phyloP scores from a whole-genome alignment of 2,888 invertebrate species.

The Dasypogon diadema region DNA sequence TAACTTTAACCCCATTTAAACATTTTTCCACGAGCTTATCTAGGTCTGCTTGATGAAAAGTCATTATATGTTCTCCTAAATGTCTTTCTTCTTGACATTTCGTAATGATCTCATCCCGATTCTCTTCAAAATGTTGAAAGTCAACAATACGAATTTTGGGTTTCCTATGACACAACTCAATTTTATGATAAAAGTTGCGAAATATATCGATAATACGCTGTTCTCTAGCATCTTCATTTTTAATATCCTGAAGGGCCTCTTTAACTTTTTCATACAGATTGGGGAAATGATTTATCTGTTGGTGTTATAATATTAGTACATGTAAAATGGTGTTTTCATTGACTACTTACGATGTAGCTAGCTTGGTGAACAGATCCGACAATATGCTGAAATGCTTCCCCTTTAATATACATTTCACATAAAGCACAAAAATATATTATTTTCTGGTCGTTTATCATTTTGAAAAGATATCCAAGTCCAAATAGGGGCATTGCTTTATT shows the following conservation, averaged over 20 bases:
- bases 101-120: slow-evolving; percentile 17
- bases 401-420: slow-evolving; percentile 30
- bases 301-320: not conserved
- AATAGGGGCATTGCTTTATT: slow-evolving; percentile 38
- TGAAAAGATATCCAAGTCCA: slow-evolving; percentile 46
- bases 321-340: not conserved
- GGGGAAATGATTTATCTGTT: slow-evolving; percentile 55
- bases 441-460: slow-evolving; percentile 32
- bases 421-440: slow-evolving; percentile 46
- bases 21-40: slow-evolving; percentile 51
- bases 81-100: slow-evolving; percentile 45
- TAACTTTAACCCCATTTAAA: slow-evolving; percentile 51
- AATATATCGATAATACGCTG: slow-evolving; percentile 52
- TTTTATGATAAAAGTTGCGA: slow-evolving; percentile 56
- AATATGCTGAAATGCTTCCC: slow-evolving; percentile 48
- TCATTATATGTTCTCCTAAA: slow-evolving; percentile 47
- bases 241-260: slow-evolving; percentile 4
- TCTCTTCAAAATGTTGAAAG: slow-evolving; percentile 47
- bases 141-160: slow-evolving; percentile 50
- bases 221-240: slow-evolving; percentile 5
- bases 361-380: slow-evolving; percentile 47
- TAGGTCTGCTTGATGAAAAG: slow-evolving; percentile 48
- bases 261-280: slow-evolving; percentile 51
- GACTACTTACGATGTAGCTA: slow-evolving; percentile 49
- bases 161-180: slow-evolving; percentile 53